Percentiles rank a stretch among this genome's conserved stretches.
These are phyloP conservation scores for Leptinotarsa texana DNA, from an alignment of 1,140 invertebrate genomes.

Conservation along the genomic window DNA sequence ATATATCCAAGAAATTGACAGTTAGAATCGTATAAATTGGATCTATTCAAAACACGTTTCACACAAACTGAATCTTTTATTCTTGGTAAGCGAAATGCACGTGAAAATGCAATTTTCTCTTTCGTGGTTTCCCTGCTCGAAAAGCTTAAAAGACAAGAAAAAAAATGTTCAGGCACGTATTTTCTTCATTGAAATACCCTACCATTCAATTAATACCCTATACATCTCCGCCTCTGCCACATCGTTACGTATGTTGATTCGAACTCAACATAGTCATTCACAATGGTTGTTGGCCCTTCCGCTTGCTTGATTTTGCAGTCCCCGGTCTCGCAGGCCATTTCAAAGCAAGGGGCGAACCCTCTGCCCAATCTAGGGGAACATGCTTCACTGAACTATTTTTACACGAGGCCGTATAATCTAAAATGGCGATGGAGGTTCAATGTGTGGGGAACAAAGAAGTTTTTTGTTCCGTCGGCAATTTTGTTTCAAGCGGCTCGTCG, in stretches of 20 bases:
- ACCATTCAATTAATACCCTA: too few species aligned
- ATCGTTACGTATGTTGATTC: slow-evolving; percentile 25
- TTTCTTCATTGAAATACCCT: too few species aligned
- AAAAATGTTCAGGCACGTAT: too few species aligned
- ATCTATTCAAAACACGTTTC: too few species aligned
- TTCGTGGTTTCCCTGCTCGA: too few species aligned
- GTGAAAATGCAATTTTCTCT: too few species aligned
- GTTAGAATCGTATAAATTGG: too few species aligned
- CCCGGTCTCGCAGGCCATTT: slow-evolving; percentile 30
- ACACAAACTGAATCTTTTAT: too few species aligned
- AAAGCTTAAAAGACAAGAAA: too few species aligned
- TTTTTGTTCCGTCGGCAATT: slow-evolving; percentile 19
- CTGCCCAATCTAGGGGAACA: slow-evolving; percentile 48
- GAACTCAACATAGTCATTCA: slow-evolving; percentile 32
- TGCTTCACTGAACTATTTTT: slow-evolving; percentile 51
- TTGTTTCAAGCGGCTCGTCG: slow-evolving; percentile 4
- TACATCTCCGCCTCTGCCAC: background rate
- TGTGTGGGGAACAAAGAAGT: slow-evolving; percentile 23
- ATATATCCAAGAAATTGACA: too few species aligned
- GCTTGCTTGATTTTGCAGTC: slow-evolving; percentile 38
- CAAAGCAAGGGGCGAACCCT: slow-evolving; percentile 33
- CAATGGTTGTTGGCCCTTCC: slow-evolving; percentile 43
- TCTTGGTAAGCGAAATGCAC: too few species aligned
- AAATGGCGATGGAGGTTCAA: slow-evolving; percentile 48
- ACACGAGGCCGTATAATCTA: slow-evolving; percentile 45